Conservation (phyloP, 2,797 vertebrate genomes). For the Urocyon cinereoargenteus region DNA sequence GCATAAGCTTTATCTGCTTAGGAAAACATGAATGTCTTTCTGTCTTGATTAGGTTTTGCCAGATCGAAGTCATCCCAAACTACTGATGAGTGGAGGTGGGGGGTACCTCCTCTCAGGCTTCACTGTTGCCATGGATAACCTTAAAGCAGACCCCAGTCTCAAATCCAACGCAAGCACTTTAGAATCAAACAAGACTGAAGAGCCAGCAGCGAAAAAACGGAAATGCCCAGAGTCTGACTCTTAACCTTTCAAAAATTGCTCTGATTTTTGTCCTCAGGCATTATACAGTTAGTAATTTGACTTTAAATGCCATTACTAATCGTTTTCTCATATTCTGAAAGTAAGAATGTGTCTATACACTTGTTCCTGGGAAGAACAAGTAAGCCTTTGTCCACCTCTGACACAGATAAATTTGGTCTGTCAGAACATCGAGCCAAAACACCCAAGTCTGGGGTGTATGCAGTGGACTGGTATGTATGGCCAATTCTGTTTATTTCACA, state of each 20-base stretch:
- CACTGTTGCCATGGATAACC: slow-evolving; percentile 89
- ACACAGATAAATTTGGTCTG: not conserved
- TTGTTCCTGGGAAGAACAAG: not conserved
- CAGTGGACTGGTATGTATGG: not conserved
- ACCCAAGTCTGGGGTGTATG: not conserved
- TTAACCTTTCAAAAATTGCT: slow-evolving; percentile 73
- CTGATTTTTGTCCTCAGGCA: slow-evolving; percentile 74
- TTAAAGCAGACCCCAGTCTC: slow-evolving; percentile 80
- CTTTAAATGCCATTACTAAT: slow-evolving; percentile 59
- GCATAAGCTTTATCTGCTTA: not conserved
- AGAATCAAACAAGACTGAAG: slow-evolving; percentile 85
- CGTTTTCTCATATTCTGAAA: slow-evolving; percentile 61
- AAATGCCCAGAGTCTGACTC: slow-evolving; percentile 89
- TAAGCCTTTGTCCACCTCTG: slow-evolving; percentile 19
- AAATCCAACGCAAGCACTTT: slow-evolving; percentile 76
- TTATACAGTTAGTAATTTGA: slow-evolving; percentile 56
- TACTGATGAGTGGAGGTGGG: slow-evolving; percentile 96
- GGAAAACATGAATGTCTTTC: slow-evolving; percentile 42
- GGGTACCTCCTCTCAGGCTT: slow-evolving; percentile 96
- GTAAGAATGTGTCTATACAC: not conserved
- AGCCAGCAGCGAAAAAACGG: slow-evolving; percentile 93
- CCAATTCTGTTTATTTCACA: not conserved
- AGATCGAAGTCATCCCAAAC: slow-evolving; percentile 96
- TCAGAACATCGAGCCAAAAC: not conserved
- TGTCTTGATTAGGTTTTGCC: slow-evolving; percentile 92